Evolutionary conservation across 2,888 invertebrate genomes (phyloP).

Genomic region (Therioaphis trifolii): DNA sequence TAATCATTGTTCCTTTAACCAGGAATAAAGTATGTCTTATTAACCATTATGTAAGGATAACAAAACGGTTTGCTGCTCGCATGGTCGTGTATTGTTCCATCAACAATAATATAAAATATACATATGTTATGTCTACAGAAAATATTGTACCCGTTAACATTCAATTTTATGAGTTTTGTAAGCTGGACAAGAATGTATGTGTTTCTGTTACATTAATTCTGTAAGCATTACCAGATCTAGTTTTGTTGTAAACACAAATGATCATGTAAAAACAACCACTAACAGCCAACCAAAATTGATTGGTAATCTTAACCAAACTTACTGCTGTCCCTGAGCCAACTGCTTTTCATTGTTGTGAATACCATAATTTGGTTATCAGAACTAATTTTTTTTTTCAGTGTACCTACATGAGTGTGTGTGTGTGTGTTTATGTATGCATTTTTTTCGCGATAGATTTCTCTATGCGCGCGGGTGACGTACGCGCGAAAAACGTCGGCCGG

Average conservation of each 20-base stretch:
- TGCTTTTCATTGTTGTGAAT: too few relatives aligned
- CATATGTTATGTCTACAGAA: neutral
- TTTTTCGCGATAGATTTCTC: constrained; percentile 35
- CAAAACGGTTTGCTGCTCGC: too few relatives aligned
- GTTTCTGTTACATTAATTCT: constrained; percentile 14
- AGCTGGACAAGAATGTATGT: neutral
- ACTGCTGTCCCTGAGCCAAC: too few relatives aligned
- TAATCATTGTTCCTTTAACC: too few relatives aligned
- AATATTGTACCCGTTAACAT: neutral
- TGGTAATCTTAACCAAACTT: neutral
- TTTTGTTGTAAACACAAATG: constrained; percentile 13
- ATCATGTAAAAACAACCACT: neutral
- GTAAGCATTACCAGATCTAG: neutral
- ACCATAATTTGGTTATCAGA: too few relatives aligned
- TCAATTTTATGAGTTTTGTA: neutral
- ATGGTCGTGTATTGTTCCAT: too few relatives aligned
- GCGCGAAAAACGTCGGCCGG: neutral
- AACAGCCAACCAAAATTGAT: neutral
- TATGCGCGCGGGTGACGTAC: neutral
- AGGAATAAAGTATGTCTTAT: too few relatives aligned
- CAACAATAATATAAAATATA: too few relatives aligned
- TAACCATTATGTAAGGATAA: too few relatives aligned
- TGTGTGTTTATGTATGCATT: neutral
- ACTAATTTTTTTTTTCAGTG: too few relatives aligned
- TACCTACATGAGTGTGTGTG: too few relatives aligned